Base-by-base conservation (phyloP, 2,113 vertebrate genomes). In the Stigmatopora argus region DNA sequence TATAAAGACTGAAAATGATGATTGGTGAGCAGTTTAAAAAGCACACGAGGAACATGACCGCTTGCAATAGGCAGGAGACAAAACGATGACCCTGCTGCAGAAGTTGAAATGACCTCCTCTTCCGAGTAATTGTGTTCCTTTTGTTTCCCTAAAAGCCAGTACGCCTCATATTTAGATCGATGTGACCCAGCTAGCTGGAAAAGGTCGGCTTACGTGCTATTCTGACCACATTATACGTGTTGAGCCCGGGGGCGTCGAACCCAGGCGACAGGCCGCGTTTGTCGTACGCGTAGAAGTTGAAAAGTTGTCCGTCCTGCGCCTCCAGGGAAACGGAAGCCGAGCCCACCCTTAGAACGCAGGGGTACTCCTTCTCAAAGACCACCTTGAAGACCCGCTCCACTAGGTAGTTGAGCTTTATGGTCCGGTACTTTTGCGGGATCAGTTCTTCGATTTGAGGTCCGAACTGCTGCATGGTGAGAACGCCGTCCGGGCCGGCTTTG, bases 391-490 rank as follows among this genome's bases (percentile, higher is more conserved):
- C 89, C 0, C 94, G 90, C 4, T 95, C 93, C 21, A 93, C 90
- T 78, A 98, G 80, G 71, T 93, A 94, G 74, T 93, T 93, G 26
- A 98, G 90, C 67, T 88, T 88, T 73, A 97, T 93, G 23, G 91
- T 95, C 67, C 92, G 88, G 71, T 94, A 98, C 9, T 86, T 92
- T 9, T 93, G 87, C 0, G 95, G 94, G 55, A 97, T 93, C 63
- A 94, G 80, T 69, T 92, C 85, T 71, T 96, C 94, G 2, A 94
- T 91, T 0, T 94, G 94, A 17, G 95, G 94, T 13, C 96, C 96
- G 66, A 97, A 97, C 80, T 97, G 96, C 77, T 94, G 94, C 94
- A 97, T 94, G 69, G 88, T 66, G 62, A 98, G 87, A 66, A 95
- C 92, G 3, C 94, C 92, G 0, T 86, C 87, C 0, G 86, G 12